Evolutionary conservation across 2,797 vertebrate species (phyloP).

Genomic region (Tenualosa thibaudeaui): DNA sequence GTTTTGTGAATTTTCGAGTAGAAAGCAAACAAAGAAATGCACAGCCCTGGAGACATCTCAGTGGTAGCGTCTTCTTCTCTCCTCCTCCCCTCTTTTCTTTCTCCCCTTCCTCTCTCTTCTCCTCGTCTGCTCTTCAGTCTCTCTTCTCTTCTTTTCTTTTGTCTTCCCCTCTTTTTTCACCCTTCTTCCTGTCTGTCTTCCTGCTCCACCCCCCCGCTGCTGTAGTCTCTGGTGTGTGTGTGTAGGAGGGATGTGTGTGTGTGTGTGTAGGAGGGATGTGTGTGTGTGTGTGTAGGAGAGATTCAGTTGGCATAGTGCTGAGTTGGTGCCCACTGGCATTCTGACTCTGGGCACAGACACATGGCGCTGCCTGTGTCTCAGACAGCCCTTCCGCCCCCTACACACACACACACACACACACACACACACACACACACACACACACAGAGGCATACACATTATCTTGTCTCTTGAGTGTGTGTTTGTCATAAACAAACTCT

Average conservation of each 20-base stretch:
- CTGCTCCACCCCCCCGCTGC: background rate
- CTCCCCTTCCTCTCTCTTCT: background rate
- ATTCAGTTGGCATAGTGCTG: conserved; percentile 64
- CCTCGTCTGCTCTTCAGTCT: conserved; percentile 51
- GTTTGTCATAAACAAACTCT: background rate
- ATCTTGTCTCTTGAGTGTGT: background rate
- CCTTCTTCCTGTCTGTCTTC: conserved; percentile 32
- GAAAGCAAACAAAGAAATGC: conserved; percentile 55
- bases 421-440: conserved; percentile 14
- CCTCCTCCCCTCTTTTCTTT: background rate
- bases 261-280: too few species aligned
- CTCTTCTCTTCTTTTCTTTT: conserved; percentile 44
- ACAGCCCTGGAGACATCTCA: conserved; percentile 65
- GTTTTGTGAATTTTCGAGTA: conserved; percentile 55
- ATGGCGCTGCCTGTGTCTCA: conserved; percentile 56
- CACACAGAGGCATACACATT: background rate
- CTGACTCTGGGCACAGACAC: conserved; percentile 53
- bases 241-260: too few species aligned
- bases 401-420: conserved; percentile 11
- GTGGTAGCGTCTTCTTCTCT: conserved; percentile 56
- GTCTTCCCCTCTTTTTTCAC: conserved; percentile 49
- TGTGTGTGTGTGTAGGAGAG: background rate
- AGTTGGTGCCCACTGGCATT: conserved; percentile 55
- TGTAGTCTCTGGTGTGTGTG: too few species aligned
- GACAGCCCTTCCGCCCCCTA: background rate